A percentile compares a stretch with the other conserved stretches of the same genome.
Conservation (phyloP, 2,888 invertebrate species). For the Drosophila merina region DNA sequence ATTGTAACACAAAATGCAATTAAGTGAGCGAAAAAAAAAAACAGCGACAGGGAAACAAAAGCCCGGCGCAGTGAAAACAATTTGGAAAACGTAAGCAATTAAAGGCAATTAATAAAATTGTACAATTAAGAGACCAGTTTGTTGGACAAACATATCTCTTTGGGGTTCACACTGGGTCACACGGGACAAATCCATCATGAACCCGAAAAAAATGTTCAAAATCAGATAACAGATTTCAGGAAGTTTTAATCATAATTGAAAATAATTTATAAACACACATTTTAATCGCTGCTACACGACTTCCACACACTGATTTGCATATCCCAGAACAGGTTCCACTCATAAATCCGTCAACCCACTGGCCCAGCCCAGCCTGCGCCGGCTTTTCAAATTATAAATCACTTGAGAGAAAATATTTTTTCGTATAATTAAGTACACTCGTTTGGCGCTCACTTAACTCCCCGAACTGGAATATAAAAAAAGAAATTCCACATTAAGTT, state of each 20-base stretch:
- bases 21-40: constrained; percentile 44
- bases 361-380: constrained; percentile 13
- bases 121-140: constrained; percentile 58
- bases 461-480: not conserved
- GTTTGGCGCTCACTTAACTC: constrained; percentile 39
- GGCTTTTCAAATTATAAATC: constrained; percentile 58
- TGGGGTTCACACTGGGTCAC: not conserved
- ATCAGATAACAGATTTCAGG: too few relatives aligned
- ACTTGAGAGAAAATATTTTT: constrained; percentile 63
- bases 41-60: constrained; percentile 48
- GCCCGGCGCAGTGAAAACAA: constrained; percentile 39
- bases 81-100: constrained; percentile 66
- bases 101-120: constrained; percentile 73
- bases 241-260: not conserved
- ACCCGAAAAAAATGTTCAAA: too few relatives aligned
- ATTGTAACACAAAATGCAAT: constrained; percentile 71
- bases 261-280: not conserved
- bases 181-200: not conserved
- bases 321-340: constrained; percentile 6
- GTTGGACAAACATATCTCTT: constrained; percentile 19
- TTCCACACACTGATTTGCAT: too few relatives aligned
- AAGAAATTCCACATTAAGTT: constrained; percentile 34
- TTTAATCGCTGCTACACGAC: not conserved
- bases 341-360: constrained; percentile 59
- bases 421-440: constrained; percentile 72